Evolutionary conservation across 2,888 invertebrate genomes (phyloP).

Genomic region (Temnothorax unifasciatus): DNA sequence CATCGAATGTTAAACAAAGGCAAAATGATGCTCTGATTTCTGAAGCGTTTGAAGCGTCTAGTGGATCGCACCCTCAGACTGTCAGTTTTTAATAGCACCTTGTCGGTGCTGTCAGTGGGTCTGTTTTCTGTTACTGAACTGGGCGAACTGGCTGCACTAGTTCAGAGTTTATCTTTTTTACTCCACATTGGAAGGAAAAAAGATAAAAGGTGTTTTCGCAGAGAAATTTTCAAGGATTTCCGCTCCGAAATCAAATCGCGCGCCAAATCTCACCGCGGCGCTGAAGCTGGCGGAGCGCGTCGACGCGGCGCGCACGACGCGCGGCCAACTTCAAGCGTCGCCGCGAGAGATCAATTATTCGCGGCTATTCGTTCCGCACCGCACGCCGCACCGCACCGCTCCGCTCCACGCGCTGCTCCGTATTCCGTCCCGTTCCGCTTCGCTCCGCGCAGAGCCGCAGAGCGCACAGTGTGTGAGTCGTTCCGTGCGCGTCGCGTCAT

Average conservation of each 20-base stretch:
- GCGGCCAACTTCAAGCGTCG: constrained; percentile 72
- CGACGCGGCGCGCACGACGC: not conserved
- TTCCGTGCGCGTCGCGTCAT: constrained; percentile 76
- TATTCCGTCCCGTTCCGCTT: constrained; percentile 42
- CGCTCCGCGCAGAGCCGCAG: constrained; percentile 53
- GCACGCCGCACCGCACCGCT: constrained; percentile 59
- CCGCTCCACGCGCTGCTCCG: constrained; percentile 50
- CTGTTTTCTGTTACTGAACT: no score
- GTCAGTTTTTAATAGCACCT: no score
- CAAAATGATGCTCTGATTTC: no score
- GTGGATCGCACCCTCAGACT: no score
- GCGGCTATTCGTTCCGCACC: constrained; percentile 58
- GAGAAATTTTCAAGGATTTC: no score
- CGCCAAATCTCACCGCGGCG: constrained; percentile 2
- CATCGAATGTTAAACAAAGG: no score
- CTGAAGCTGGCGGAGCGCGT: not conserved
- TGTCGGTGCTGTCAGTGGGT: no score
- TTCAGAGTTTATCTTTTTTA: no score
- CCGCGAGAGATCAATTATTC: constrained; percentile 81
- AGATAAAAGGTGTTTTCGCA: no score
- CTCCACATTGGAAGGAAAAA: no score
- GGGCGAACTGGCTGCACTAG: no score
- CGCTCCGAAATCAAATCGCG: not conserved
- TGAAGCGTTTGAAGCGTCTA: no score
- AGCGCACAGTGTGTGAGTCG: constrained; percentile 63